Percentiles rank a stretch among this genome's conserved stretches.
These are phyloP conservation scores for Trachelus iudaicus DNA, from an alignment of 2,888 invertebrate species.

Conservation along the genomic window DNA sequence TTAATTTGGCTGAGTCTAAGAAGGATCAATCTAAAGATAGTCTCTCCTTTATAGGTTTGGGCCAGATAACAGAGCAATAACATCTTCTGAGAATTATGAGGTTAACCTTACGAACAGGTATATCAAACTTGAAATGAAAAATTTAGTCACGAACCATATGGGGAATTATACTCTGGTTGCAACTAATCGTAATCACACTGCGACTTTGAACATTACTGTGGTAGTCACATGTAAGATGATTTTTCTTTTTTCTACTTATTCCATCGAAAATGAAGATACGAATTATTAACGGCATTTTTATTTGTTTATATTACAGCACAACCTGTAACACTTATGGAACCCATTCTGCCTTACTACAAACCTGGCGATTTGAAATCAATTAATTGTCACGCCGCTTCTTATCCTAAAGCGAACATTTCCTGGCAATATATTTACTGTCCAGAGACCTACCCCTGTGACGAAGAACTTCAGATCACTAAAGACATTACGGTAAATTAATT, in stretches of 20 bases:
- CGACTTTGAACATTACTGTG: slow-evolving; percentile 67
- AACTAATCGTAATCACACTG: slow-evolving; percentile 63
- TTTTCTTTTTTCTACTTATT: not conserved
- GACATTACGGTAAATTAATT: not conserved
- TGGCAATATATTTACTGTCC: not conserved
- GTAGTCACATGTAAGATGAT: slow-evolving; percentile 67
- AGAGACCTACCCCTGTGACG: not conserved
- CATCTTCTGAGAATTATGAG: slow-evolving; percentile 31
- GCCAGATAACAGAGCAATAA: not conserved
- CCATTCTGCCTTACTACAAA: not conserved
- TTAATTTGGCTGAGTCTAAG: not conserved
- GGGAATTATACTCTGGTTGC: slow-evolving; percentile 73
- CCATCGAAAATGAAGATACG: not conserved
- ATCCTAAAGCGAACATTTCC: not conserved
- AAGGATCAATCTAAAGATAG: not conserved
- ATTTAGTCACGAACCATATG: slow-evolving; percentile 61
- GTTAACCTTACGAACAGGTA: slow-evolving; percentile 27
- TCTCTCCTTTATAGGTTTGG: not conserved
- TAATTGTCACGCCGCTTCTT: not conserved
- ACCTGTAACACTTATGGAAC: not conserved
- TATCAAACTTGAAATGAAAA: not conserved
- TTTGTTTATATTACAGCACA: not conserved
- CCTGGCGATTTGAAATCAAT: not conserved
- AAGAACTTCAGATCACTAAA: not conserved
- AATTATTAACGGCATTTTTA: not conserved